Conservation (phyloP, 2,113 vertebrate species). For the Apodemus speciosus region DNA sequence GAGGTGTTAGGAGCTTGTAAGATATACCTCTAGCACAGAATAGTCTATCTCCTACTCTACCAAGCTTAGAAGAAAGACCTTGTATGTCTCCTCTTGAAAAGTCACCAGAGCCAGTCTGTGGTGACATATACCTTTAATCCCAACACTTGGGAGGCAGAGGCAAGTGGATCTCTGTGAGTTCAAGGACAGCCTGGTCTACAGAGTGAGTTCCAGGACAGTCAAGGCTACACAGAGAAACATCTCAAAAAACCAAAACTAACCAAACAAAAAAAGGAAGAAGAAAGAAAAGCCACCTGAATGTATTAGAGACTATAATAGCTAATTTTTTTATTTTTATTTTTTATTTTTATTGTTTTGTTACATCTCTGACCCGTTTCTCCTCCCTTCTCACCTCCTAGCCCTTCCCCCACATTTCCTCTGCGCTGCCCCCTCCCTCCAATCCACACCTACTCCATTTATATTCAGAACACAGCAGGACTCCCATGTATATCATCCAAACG, state of each 20-base stretch:
- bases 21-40: background rate
- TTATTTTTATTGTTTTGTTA: background rate
- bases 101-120: background rate
- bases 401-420: background rate
- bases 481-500: background rate
- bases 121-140: background rate
- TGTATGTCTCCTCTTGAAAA: background rate
- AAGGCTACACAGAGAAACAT: background rate
- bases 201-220: background rate
- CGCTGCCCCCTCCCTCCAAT: too few species aligned
- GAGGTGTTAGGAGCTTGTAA: background rate
- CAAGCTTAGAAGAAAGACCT: background rate
- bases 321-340: background rate
- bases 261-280: background rate
- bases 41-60: background rate
- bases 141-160: background rate
- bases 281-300: background rate
- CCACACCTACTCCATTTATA: background rate
- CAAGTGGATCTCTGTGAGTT: background rate
- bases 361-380: background rate
- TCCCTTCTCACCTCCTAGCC: background rate
- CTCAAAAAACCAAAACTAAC: background rate
- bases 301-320: background rate
- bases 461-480: background rate
- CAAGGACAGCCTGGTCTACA: background rate